phyloP scores from a whole-genome alignment of 2,888 invertebrate species.

The Lycophotia porphyrea region DNA sequence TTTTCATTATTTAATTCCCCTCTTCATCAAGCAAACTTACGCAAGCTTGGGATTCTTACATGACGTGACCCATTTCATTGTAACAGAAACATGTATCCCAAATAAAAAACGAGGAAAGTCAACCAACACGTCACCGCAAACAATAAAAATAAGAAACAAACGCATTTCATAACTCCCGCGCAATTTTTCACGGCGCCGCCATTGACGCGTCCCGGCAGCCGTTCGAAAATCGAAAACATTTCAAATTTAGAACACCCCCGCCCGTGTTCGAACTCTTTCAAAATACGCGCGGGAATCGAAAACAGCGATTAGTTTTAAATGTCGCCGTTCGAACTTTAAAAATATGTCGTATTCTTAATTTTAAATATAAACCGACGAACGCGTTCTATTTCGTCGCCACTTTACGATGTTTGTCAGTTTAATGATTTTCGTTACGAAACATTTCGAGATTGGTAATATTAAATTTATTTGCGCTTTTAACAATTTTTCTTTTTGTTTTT shows the following conservation, averaged over 20 bases:
- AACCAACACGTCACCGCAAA: conserved; percentile 66
- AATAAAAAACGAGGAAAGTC: conserved; percentile 61
- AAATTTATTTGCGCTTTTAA: conserved; percentile 79
- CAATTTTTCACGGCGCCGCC: conserved; percentile 79
- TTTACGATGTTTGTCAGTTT: conserved; percentile 88
- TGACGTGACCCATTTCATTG: conserved; percentile 53
- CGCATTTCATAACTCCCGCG: conserved; percentile 77
- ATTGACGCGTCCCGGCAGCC: conserved; percentile 85
- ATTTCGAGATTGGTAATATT: conserved; percentile 79
- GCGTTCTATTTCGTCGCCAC: conserved; percentile 87
- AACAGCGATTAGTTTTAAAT: conserved; percentile 90
- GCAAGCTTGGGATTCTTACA: conserved; percentile 47
- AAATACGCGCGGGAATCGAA: conserved; percentile 88
- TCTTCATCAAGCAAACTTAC: conserved; percentile 41
- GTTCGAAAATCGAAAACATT: conserved; percentile 88
- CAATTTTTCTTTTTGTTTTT: conserved; percentile 69
- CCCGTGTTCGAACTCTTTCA: conserved; percentile 85
- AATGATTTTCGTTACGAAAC: conserved; percentile 85
- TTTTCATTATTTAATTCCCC: conserved; percentile 38
- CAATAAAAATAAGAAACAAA: conserved; percentile 72
- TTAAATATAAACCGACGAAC: conserved; percentile 87
- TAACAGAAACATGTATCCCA: conserved; percentile 45
- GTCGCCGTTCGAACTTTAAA: conserved; percentile 89
- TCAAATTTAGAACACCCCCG: conserved; percentile 86
- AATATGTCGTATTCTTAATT: conserved; percentile 89